phyloP scores from a whole-genome alignment of 2,888 invertebrate species.

The Dinocampus coccinellae region DNA sequence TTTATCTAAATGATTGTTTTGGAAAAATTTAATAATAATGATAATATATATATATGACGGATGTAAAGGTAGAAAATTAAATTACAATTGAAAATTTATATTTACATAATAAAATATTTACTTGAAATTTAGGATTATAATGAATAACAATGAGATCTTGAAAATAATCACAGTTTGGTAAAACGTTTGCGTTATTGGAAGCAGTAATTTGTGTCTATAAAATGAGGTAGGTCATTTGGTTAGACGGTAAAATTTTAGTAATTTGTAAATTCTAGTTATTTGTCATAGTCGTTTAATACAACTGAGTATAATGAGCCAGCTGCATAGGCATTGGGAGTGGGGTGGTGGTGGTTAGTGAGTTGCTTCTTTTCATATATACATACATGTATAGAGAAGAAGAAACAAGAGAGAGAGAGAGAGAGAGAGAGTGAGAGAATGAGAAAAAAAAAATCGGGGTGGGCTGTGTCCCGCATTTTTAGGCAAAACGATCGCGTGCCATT shows the following conservation, averaged over 20 bases:
- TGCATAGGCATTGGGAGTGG: slow-evolving; percentile 26
- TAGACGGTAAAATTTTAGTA: slow-evolving; percentile 45
- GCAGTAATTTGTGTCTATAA: neutral
- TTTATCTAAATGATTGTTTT: neutral
- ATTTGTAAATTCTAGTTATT: slow-evolving; percentile 48
- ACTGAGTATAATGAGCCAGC: slow-evolving; percentile 38
- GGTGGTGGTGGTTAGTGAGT: neutral
- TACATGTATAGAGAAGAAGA: neutral
- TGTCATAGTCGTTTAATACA: slow-evolving; percentile 42
- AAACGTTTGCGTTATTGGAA: neutral
- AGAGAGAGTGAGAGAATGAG: neutral
- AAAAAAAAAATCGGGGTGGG: slow-evolving; percentile 4
- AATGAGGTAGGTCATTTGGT: slow-evolving; percentile 33
- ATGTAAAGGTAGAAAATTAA: neutral
- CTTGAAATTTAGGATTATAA: neutral
- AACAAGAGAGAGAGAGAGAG: neutral
- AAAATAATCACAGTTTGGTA: slow-evolving; percentile 3
- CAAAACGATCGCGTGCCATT: slow-evolving; percentile 60
- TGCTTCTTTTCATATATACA: neutral
- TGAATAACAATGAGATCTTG: neutral
- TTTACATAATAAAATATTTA: neutral
- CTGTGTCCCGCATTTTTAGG: slow-evolving; percentile 38
- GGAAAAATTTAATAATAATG: neutral
- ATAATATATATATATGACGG: neutral
- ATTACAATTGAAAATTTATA: neutral